These are phyloP conservation scores for Phyllostomus discolor DNA, from an alignment of 2,113 vertebrate species.

Conservation along the genomic window DNA sequence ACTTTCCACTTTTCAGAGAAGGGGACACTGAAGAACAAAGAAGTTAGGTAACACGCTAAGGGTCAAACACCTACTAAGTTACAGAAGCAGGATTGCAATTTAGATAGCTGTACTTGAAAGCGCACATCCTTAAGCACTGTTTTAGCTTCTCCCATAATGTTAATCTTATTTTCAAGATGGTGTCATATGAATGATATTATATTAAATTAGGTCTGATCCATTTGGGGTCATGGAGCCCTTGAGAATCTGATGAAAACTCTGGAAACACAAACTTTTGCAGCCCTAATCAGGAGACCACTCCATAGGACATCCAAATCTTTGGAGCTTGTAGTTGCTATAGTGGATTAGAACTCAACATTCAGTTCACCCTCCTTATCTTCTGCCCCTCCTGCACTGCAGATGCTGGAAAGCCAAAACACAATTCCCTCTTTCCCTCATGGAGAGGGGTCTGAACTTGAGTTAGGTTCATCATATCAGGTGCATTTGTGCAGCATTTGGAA, in stretches of 20 bases:
- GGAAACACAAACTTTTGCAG: background rate
- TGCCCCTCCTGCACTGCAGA: background rate
- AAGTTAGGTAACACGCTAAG: background rate
- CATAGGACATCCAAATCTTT: background rate
- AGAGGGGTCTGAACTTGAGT: background rate
- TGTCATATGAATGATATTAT: background rate
- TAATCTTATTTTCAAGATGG: background rate
- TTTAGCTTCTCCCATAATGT: background rate
- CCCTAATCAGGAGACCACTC: background rate
- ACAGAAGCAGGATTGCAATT: background rate
- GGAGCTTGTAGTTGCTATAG: background rate
- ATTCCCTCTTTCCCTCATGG: background rate
- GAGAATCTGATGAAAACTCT: background rate
- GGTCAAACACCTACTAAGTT: background rate
- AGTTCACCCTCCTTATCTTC: background rate
- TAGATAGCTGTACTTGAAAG: background rate
- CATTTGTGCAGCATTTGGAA: background rate
- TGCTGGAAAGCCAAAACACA: background rate
- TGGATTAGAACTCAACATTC: background rate
- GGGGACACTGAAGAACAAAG: background rate
- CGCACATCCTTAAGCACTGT: background rate
- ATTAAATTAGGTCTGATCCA: background rate
- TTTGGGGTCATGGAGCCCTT: background rate
- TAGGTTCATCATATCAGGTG: background rate
- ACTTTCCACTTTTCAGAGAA: slow-evolving; percentile 19